Base-by-base conservation (phyloP, 2,888 invertebrate genomes). In the Elmis aenea region DNA sequence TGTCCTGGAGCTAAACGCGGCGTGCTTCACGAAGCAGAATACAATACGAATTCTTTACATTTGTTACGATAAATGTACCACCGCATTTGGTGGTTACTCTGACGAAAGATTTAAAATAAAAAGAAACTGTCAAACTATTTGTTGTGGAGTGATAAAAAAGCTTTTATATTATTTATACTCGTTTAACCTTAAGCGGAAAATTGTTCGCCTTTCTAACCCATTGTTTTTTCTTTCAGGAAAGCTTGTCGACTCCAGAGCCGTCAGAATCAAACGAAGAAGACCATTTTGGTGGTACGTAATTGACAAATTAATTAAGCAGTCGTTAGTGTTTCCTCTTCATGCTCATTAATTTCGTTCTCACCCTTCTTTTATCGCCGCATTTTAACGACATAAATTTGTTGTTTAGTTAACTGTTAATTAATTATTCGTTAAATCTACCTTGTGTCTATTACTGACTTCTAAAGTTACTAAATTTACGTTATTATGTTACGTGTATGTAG, bases 251-350 rank as follows among this genome's bases (percentile, higher is more conserved):
- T 18, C 77, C 82, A 14, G 83, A 83, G 57, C 79, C 81, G 5
- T 70, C 74, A 2, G 83, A 83, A 53, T 2, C 33, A 21, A 77
- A 74, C 50, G 83, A 83, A 50, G 83, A 83, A 48, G 83, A 83
- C 53, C 81, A 80, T 54, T 83, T 76, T 60, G 71, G 79, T 60
- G 79, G 83, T 83, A 69, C 79, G 79, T 39, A n/a, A n/a, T n/a
- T n/a, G n/a, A n/a, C n/a, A n/a, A n/a, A n/a, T n/a, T n/a, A n/a
- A n/a, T n/a, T n/a, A n/a, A n/a, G n/a, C n/a, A n/a, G n/a, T n/a
- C n/a, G n/a, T n/a, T n/a, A n/a, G n/a, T n/a, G n/a, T n/a, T n/a
- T n/a, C n/a, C n/a, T n/a, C n/a, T n/a, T n/a, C n/a, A n/a, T n/a
- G n/a, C n/a, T n/a, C n/a, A n/a, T n/a, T n/a, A n/a, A n/a, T n/a